Conservation (phyloP, 1,140 invertebrate genomes). For the Ridgeia piscesae region DNA sequence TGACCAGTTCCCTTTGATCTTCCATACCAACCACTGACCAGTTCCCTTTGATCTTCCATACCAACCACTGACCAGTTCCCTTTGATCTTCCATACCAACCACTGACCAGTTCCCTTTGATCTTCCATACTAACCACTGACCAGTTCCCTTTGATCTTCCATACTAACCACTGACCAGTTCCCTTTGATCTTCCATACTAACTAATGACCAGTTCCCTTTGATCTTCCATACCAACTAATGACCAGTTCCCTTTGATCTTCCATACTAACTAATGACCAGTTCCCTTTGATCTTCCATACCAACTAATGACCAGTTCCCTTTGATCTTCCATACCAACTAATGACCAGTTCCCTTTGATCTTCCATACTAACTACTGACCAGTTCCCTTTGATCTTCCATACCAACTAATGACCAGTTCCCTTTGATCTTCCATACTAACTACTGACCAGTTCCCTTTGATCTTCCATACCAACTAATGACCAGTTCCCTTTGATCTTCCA, state of each 20-base stretch:
- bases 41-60: slow-evolving; percentile 91
- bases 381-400: slow-evolving; percentile 87
- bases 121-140: slow-evolving; percentile 80
- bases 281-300: slow-evolving; percentile 90
- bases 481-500: slow-evolving; percentile 89
- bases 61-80: slow-evolving; percentile 77
- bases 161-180: slow-evolving; percentile 76
- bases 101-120: slow-evolving; percentile 81
- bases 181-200: slow-evolving; percentile 86
- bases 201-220: slow-evolving; percentile 82
- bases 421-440: slow-evolving; percentile 92
- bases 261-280: slow-evolving; percentile 66
- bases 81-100: slow-evolving; percentile 92
- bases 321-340: slow-evolving; percentile 90
- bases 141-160: slow-evolving; percentile 89
- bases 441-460: slow-evolving; percentile 81
- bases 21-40: slow-evolving; percentile 77
- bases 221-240: slow-evolving; percentile 81
- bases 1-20: slow-evolving; percentile 84
- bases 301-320: slow-evolving; percentile 78
- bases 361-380: slow-evolving; percentile 77
- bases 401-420: slow-evolving; percentile 81
- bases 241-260: slow-evolving; percentile 90
- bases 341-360: slow-evolving; percentile 84
- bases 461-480: slow-evolving; percentile 80